Evolutionary conservation across 1,140 invertebrate genomes (phyloP), one percentile per base, ranked within the genome.

Genomic region (Aphis craccivora): DNA sequence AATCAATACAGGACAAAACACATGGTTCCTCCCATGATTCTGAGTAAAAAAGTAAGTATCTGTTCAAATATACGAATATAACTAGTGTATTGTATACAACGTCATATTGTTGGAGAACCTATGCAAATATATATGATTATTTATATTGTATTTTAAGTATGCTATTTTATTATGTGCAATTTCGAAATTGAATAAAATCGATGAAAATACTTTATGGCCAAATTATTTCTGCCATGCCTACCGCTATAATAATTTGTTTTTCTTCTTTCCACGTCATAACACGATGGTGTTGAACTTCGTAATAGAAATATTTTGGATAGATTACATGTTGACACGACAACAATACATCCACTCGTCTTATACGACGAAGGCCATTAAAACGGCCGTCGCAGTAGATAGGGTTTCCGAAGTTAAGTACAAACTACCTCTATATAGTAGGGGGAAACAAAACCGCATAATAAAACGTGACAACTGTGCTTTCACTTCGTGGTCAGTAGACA

Each of bases 1-100:
- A 98, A 98, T 95, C 96, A 96, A 93, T 97, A 97, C 94, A 95
- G 98, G 94, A 95, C 95, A 51, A 96, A 96, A 94, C 98, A 98
- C 94, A 96, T 96, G 40, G 97, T 97, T 5, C 96, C 96, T 83
- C 96, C 96, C 7, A 94, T 98, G 91, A 96, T 96, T 95, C 94
- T 98, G 45, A 97, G 96, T 94, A 96, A 97, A 95, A 96, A 97
- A 95, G 97, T 97, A 95, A 95, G 90, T 94, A 90, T 90, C 25
- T 25, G 43, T 87, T 30, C 43, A 55, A 76, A 76, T 76, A 89
- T 20, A 40, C 93, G 94, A 45, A 51, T 51, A 89, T 67, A 25
- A 30, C 9, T 67, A 67, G 25, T 14, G 11, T 14, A 55, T 55
- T 55, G 25, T 25, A 45, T 86, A 30, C 14, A 43, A 25, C 23